Conservation (phyloP, 2,888 invertebrate genomes). For the Hypomecis punctinalis region DNA sequence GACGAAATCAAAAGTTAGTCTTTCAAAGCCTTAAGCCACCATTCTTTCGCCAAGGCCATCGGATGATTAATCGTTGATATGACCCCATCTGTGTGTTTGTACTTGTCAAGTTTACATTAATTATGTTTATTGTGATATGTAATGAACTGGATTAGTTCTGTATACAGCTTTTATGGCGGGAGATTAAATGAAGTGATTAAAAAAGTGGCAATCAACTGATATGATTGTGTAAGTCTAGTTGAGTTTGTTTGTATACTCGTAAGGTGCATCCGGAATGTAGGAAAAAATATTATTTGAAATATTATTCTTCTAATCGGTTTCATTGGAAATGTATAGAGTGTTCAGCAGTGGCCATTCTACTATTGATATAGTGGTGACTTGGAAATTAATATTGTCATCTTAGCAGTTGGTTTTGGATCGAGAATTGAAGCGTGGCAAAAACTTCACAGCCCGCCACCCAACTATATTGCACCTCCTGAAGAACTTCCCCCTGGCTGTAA, state of each 20-base stretch:
- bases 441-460: no score
- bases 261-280: conserved; percentile 31
- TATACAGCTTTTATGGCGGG: conserved; percentile 23
- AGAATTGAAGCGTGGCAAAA: no score
- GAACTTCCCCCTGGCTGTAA: no score
- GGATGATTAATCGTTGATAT: conserved; percentile 69
- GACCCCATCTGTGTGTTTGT: conserved; percentile 71
- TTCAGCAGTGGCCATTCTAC: no score
- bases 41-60: conserved; percentile 56
- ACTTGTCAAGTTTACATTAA: conserved; percentile 71
- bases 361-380: no score
- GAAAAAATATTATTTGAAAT: no score
- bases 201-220: conserved; percentile 28
- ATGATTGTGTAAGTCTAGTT: conserved; percentile 13
- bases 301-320: neutral
- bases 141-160: conserved; percentile 40
- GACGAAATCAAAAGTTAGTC: conserved; percentile 40
- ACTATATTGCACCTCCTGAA: no score
- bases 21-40: conserved; percentile 35
- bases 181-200: conserved; percentile 33
- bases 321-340: no score
- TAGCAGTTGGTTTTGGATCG: no score
- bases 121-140: conserved; percentile 51
- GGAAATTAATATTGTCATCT: no score
- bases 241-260: conserved; percentile 17